Conservation (phyloP, 2,888 invertebrate species). For the Matsumyia berberina region DNA sequence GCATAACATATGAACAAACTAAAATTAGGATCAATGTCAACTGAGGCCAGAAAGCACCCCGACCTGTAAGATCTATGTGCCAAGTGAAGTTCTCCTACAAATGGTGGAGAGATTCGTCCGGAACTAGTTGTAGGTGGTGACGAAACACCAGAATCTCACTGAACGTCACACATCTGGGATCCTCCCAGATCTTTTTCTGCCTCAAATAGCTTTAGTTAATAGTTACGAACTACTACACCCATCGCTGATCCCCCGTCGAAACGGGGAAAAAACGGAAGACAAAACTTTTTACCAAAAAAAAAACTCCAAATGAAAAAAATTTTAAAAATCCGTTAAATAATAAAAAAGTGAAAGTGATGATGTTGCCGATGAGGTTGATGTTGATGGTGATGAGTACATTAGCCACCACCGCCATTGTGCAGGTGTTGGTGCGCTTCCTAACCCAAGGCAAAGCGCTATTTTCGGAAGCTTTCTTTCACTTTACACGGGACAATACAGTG, state of each 20-base stretch:
- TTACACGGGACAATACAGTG: constrained; percentile 26
- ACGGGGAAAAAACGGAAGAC: constrained; percentile 14
- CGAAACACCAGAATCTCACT: no score
- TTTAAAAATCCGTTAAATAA: constrained; percentile 60
- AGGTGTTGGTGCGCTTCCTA: constrained; percentile 59
- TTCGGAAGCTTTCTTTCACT: constrained; percentile 75
- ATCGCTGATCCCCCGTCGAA: not conserved
- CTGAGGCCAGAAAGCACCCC: no score
- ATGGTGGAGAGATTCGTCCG: no score
- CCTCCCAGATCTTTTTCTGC: no score
- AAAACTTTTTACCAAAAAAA: constrained; percentile 44
- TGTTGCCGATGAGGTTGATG: constrained; percentile 53
- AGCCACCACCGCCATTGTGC: constrained; percentile 31
- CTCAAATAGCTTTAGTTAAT: no score
- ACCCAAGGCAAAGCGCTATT: constrained; percentile 60
- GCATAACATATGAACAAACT: no score
- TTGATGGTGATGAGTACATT: constrained; percentile 46
- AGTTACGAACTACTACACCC: no score
- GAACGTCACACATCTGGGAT: no score
- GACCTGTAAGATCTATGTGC: no score
- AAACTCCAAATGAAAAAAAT: constrained; percentile 10
- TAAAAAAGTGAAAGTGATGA: constrained; percentile 75
- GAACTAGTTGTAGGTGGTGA: no score
- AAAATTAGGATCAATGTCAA: no score
- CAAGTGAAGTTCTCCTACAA: no score